Conservation (phyloP, 2,797 vertebrate genomes). For the Synaphobranchus kaupii region DNA sequence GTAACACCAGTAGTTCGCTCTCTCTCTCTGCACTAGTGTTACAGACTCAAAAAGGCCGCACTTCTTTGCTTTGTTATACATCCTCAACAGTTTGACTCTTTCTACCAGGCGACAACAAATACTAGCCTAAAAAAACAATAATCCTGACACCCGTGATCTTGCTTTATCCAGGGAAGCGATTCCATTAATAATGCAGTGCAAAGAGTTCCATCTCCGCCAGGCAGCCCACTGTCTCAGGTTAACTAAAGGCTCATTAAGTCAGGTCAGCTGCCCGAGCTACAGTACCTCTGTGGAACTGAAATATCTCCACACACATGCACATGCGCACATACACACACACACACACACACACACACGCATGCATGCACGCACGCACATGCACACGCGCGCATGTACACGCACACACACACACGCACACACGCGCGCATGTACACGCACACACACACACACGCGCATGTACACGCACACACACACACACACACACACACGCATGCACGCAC, state of each 20-base stretch:
- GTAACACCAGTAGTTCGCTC: too few species aligned
- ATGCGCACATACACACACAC: background rate
- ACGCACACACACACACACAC: background rate
- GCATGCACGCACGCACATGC: too few species aligned
- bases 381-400: too few species aligned
- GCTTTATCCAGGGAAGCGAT: background rate
- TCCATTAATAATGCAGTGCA: slow-evolving; percentile 9
- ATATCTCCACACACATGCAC: background rate
- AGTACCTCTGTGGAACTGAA: background rate
- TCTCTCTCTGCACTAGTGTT: too few species aligned
- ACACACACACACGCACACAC: background rate
- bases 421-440: background rate
- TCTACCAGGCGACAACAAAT: background rate
- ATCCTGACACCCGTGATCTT: background rate
- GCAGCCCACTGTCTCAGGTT: background rate
- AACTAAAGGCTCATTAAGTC: slow-evolving; percentile 17
- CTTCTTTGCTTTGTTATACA: background rate
- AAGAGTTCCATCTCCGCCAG: background rate
- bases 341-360: background rate
- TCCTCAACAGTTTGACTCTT: background rate
- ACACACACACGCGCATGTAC: background rate
- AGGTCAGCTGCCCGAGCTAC: background rate
- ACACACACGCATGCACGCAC: too few species aligned
- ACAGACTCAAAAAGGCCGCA: background rate
- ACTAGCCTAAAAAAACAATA: background rate